Conservation (phyloP, 2,113 vertebrate genomes). For the Pollimyrus isidori region DNA sequence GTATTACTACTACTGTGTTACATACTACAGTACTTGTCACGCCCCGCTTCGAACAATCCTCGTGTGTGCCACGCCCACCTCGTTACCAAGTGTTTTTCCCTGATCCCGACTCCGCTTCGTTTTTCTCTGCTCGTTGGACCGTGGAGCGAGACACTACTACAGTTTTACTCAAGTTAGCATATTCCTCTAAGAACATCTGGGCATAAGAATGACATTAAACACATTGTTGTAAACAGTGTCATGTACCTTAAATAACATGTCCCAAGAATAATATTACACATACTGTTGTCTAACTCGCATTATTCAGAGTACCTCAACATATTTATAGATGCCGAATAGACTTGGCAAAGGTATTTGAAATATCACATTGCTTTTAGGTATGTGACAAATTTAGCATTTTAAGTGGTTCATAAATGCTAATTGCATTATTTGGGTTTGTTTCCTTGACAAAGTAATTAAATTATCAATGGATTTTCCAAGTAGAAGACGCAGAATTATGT, state of each 20-base stretch:
- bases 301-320: not conserved
- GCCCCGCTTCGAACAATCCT: too few relatives aligned
- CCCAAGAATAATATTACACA: not conserved
- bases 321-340: not conserved
- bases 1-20: not conserved
- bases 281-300: not conserved
- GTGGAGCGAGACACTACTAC: too few relatives aligned
- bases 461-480: slow-evolving; percentile 33
- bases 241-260: not conserved
- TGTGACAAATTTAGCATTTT: slow-evolving; percentile 34
- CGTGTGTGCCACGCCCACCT: too few relatives aligned
- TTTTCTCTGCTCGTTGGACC: too few relatives aligned
- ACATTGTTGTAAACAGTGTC: not conserved
- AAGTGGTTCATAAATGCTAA: slow-evolving; percentile 37
- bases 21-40: too few relatives aligned
- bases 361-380: slow-evolving; percentile 19
- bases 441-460: slow-evolving; percentile 40
- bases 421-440: slow-evolving; percentile 41
- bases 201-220: not conserved
- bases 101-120: too few relatives aligned
- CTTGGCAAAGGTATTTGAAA: not conserved
- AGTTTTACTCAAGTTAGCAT: not conserved
- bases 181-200: not conserved
- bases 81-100: too few relatives aligned
- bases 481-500: slow-evolving; percentile 33